Evolutionary conservation across 2,797 vertebrate genomes (phyloP), one percentile per base, ranked within the genome.

Genomic region (Oreonectes daqikongensis): DNA sequence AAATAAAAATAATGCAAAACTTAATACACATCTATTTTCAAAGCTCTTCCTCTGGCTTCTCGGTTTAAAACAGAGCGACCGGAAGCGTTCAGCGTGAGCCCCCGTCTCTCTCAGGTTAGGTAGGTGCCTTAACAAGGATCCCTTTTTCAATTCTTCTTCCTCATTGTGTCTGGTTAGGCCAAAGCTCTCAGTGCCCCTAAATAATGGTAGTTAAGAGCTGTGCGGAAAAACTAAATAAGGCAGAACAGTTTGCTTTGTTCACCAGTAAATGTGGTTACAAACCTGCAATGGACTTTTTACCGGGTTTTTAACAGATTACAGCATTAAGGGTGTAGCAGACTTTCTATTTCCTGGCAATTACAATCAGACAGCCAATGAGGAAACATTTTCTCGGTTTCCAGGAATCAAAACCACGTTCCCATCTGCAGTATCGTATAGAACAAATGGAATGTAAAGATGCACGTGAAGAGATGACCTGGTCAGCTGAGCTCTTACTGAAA

Each of bases 121-220:
- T 32, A 64, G 67, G 57, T 64, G 46, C 67, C 24, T 44, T 63
- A 77, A 69, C 57, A 22, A 69, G 75, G 75, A 77, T 77, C 75
- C 67, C 11, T 30, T 63, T 77, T 77, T 77, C 75, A 53, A 70
- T 77, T 77, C 75, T 64, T 44, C 75, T 77, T 77, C 67, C 75
- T 70, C 75, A 70, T 77, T 63, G 57, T 30, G n/a, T 53, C 57
- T 53, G 75, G 67, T 70, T 70, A 46, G 42, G n/a, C 35, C 67
- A 9, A 15, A 53, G 46, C 18, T 77, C 57, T 70, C 67, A 17
- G 67, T 70, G 75, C 67, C 75, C 30, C 26, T 74, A 42, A 48
- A 60, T 28, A 70, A 50, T 17, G 9, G 18, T 32, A 50, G 15
- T 11, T 20, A 4, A 4, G 52, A 69, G 38, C 15, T 12, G 6